phyloP scores from a whole-genome alignment of 2,797 vertebrate species.

The Gouania willdenowi region DNA sequence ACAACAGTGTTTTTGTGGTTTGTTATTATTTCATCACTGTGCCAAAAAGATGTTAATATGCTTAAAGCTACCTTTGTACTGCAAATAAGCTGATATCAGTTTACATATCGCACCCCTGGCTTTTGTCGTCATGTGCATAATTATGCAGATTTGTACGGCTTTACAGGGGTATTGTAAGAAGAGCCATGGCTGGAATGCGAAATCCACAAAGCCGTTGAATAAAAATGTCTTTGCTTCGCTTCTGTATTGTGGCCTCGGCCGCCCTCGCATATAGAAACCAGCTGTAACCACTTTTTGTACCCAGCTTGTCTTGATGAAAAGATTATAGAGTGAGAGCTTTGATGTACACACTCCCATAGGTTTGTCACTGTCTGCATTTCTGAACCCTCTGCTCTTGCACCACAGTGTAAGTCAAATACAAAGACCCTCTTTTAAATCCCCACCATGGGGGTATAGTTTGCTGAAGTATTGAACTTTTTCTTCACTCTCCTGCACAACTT shows the following conservation, averaged over 20 bases:
- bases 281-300: conserved; percentile 51
- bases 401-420: conserved; percentile 4
- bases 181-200: conserved; percentile 9
- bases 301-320: conserved; percentile 54
- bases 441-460: conserved; percentile 35
- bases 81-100: conserved; percentile 20
- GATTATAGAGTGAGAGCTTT: conserved; percentile 52
- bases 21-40: conserved; percentile 7
- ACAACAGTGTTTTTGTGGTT: conserved; percentile 3
- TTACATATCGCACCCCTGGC: conserved; percentile 9
- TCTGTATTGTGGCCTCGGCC: conserved; percentile 20
- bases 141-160: conserved; percentile 22
- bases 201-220: conserved; percentile 21
- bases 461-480: conserved; percentile 45
- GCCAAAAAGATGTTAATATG: not conserved
- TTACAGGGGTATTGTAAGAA: conserved; percentile 32
- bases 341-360: conserved; percentile 42
- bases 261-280: conserved; percentile 48
- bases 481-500: conserved; percentile 15
- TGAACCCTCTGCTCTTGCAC: conserved; percentile 11
- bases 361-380: conserved; percentile 23
- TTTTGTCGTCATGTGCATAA: conserved; percentile 6
- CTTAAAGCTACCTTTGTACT: conserved; percentile 1
- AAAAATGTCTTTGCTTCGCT: conserved; percentile 33
- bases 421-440: conserved; percentile 39